Evolutionary conservation across 2,797 vertebrate species (phyloP), one percentile per base, ranked within the genome.

Genomic region (Poecilia gillii): DNA sequence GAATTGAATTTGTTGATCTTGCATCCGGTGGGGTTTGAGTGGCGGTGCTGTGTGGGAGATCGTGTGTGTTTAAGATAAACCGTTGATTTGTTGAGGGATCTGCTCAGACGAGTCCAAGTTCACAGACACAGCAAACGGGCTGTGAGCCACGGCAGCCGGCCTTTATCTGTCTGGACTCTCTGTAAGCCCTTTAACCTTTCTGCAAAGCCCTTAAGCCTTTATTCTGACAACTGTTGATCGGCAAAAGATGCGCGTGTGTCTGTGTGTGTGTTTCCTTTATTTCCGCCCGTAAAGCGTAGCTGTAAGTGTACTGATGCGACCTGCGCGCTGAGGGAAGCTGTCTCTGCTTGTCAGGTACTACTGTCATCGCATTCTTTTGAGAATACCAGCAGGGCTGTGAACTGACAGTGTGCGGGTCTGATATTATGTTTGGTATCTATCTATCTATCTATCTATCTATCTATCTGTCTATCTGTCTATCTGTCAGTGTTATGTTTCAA

Each of bases 151-250:
- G 20, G 23, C 31, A 31, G 28, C 53, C 68, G 4, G 18, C 6
- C 23, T 57, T 41, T 31, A 36, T 36, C 49, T 73, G 75, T 77
- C 80, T 68, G 36, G 31, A 2, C 73, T 25, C 3, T 4, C 0
- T 28, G n/a, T 81, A 73, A 85, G 74, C 76, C 46, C 1, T 47
- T 68, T 25, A 68, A 68, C 64, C 8, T 68, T 68, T 41, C 36
- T 41, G 64, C 87, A 51, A 79, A 51, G 23, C 31, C 46, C 33
- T 16, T 1, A 6, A 70, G 68, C 43, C 68, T 14, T 16, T 12
- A 70, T 8, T 4, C 36, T 41, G 18, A 20, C 36, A 23, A 18
- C 36, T 36, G 20, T 23, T 41, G 39, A 28, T 71, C 5, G 20
- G 43, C 11, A 45, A 45, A 25, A 70, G 36, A 41, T 43, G 23